Evolutionary conservation across 1,140 invertebrate species (phyloP).

Genomic region (Sinonovacula constricta): DNA sequence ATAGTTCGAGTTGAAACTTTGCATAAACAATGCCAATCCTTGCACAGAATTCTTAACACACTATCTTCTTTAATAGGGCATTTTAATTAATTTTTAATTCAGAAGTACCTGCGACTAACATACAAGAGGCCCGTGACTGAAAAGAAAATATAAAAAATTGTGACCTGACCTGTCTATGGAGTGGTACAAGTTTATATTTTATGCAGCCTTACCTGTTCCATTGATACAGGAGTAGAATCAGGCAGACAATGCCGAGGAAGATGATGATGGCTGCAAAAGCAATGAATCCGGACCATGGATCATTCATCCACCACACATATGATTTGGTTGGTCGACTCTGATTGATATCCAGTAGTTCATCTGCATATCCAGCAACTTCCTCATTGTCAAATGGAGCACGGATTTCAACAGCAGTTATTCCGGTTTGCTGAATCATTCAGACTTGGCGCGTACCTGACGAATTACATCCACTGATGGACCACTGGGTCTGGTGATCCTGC

Average conservation of each 20-base stretch:
- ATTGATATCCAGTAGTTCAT: conserved; percentile 9
- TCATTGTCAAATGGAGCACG: conserved; percentile 46
- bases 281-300: conserved; percentile 92
- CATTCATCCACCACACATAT: conserved; percentile 79
- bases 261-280: conserved; percentile 91
- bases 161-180: too few relatives aligned
- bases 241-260: conserved; percentile 89
- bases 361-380: conserved; percentile 10
- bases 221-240: conserved; percentile 93
- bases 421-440: too few relatives aligned
- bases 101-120: too few relatives aligned
- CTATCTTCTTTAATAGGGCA: too few relatives aligned
- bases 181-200: too few relatives aligned
- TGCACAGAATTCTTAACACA: too few relatives aligned
- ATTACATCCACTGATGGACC: neutral
- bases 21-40: too few relatives aligned
- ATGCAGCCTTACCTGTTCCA: conserved; percentile 96
- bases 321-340: conserved; percentile 54
- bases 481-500: conserved; percentile 16
- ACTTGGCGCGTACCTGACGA: neutral
- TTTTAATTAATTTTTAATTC: too few relatives aligned
- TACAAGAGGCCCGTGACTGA: too few relatives aligned
- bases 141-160: too few relatives aligned
- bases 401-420: conserved; percentile 51
- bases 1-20: too few relatives aligned